Percentiles rank a stretch among this genome's conserved stretches.
phyloP scores from a whole-genome alignment of 2,888 invertebrate genomes.

The Trypoxylon attenuatum region DNA sequence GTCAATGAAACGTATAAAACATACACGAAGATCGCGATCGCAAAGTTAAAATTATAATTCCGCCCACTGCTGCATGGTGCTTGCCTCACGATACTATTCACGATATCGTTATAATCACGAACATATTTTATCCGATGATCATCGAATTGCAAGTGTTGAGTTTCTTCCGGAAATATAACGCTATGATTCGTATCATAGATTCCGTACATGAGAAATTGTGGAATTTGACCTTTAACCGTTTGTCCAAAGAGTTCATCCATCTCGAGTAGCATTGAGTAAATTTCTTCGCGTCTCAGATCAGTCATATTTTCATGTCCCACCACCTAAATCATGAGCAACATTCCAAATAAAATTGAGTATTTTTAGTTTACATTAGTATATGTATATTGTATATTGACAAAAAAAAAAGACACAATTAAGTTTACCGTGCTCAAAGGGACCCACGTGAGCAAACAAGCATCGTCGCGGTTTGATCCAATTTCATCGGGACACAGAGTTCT shows the following conservation, averaged over 20 bases:
- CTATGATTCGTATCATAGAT: conserved; percentile 80
- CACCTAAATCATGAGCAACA: conserved; percentile 73
- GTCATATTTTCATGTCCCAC: conserved; percentile 79
- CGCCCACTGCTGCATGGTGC: conserved; percentile 24
- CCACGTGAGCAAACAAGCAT: conserved; percentile 66
- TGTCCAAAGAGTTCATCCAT: conserved; percentile 84
- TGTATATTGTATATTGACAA: too few species aligned
- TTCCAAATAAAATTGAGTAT: too few species aligned
- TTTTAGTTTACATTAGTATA: too few species aligned
- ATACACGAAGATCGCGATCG: conserved; percentile 1
- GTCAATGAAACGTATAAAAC: conserved; percentile 5
- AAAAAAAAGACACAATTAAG: conserved; percentile 42
- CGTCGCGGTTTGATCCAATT: conserved; percentile 23
- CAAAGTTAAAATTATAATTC: background rate
- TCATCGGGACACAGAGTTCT: conserved; percentile 65
- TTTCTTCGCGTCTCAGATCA: conserved; percentile 80
- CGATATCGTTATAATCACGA: conserved; percentile 47
- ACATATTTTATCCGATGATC: conserved; percentile 24
- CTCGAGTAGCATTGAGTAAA: conserved; percentile 81
- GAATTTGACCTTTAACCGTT: conserved; percentile 76
- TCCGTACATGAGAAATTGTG: conserved; percentile 83
- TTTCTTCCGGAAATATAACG: conserved; percentile 78
- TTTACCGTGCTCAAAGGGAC: conserved; percentile 51
- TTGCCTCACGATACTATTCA: conserved; percentile 39
- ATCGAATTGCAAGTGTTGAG: conserved; percentile 53